A percentile compares a stretch with the other conserved stretches of the same genome.
These are phyloP conservation scores for Ceratina calcarata DNA, from an alignment of 1,140 invertebrate genomes.

Conservation along the genomic window DNA sequence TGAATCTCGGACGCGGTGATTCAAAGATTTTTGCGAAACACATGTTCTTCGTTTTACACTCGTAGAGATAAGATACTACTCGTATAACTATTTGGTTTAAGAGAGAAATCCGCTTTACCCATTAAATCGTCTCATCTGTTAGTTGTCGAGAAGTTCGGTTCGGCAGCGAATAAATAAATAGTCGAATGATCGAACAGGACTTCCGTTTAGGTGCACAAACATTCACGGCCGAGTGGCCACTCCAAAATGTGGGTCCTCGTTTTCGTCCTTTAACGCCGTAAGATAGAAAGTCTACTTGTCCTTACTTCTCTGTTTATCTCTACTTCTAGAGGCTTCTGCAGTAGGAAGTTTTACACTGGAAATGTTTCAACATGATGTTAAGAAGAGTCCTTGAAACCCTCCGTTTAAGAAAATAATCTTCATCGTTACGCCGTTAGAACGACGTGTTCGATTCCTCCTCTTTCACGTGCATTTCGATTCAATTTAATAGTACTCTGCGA, in stretches of 20 bases:
- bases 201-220: slow-evolving; percentile 49
- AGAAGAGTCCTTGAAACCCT: background rate
- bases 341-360: slow-evolving; percentile 12
- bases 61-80: background rate
- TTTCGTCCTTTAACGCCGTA: slow-evolving; percentile 29
- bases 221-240: slow-evolving; percentile 45
- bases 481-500: no score
- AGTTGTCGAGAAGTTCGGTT: background rate
- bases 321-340: slow-evolving; percentile 23
- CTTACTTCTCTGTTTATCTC: slow-evolving; percentile 54
- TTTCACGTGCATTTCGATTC: background rate
- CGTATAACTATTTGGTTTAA: no score
- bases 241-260: slow-evolving; percentile 17
- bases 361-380: slow-evolving; percentile 18
- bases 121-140: no score
- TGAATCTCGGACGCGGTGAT: background rate
- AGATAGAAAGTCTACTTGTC: slow-evolving; percentile 40
- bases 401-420: slow-evolving; percentile 9
- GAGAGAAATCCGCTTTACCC: no score
- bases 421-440: background rate
- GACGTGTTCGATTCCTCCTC: no score
- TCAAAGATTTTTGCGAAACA: slow-evolving; percentile 15
- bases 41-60: background rate
- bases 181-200: slow-evolving; percentile 46
- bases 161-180: slow-evolving; percentile 2